phyloP scores from a whole-genome alignment of 2,888 invertebrate species.

The Pandemis corylana region DNA sequence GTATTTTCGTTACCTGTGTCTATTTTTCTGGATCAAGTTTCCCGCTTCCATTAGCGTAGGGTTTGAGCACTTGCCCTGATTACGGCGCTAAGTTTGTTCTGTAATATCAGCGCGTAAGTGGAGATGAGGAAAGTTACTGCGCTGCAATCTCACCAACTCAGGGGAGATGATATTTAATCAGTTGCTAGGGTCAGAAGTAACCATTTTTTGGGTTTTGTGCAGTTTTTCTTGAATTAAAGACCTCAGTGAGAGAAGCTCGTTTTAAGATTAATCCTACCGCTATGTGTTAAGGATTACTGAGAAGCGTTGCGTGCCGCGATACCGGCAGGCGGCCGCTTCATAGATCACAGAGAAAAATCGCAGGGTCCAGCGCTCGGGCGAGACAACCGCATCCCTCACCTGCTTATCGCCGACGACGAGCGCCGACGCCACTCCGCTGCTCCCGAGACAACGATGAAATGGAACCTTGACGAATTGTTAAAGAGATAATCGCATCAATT shows the following conservation, averaged over 20 bases:
- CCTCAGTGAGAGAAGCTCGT: neutral
- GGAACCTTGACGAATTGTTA: neutral
- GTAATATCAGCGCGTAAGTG: slow-evolving; percentile 33
- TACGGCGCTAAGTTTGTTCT: slow-evolving; percentile 28
- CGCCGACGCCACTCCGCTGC: neutral
- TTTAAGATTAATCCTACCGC: neutral
- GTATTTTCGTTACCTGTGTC: neutral
- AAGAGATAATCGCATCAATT: neutral
- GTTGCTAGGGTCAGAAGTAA: neutral
- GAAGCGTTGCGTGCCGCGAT: slow-evolving; percentile 12
- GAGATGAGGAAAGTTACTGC: slow-evolving; percentile 29
- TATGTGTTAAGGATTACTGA: slow-evolving; percentile 3
- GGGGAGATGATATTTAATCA: neutral
- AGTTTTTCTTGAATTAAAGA: neutral
- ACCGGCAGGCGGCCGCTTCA: slow-evolving; percentile 1
- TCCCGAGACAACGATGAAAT: neutral
- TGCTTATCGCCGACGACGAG: slow-evolving; percentile 22
- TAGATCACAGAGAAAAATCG: slow-evolving; percentile 29
- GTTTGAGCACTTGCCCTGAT: slow-evolving; percentile 26
- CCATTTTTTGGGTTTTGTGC: neutral
- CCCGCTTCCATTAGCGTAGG: slow-evolving; percentile 25
- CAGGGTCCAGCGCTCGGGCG: slow-evolving; percentile 23
- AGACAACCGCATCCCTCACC: slow-evolving; percentile 25
- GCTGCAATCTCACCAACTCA: slow-evolving; percentile 14
- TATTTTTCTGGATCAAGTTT: neutral